A percentile compares a stretch with the other conserved stretches of the same genome.
Conservation (phyloP, 2,797 vertebrate species). For the Muscicapa comitata region DNA sequence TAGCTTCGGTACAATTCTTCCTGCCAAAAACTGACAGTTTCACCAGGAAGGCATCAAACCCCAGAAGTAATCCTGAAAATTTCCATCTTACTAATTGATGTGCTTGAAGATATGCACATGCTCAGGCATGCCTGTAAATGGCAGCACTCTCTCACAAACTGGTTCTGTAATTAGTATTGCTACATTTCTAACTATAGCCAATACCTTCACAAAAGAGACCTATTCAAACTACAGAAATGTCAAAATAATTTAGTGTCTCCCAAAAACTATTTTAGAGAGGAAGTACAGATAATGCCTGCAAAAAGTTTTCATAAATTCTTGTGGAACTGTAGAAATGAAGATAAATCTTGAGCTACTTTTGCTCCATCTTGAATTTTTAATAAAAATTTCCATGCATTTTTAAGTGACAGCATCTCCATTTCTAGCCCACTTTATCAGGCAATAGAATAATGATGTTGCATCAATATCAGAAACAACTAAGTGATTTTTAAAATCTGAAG, state of each 20-base stretch:
- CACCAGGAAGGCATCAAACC: neutral
- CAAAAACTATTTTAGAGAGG: neutral
- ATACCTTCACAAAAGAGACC: neutral
- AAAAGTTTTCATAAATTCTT: neutral
- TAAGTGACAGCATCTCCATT: neutral
- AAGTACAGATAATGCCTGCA: neutral
- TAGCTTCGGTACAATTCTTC: neutral
- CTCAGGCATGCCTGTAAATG: neutral
- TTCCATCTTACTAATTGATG: neutral
- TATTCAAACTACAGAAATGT: neutral
- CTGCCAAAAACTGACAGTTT: neutral
- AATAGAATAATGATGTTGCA: neutral
- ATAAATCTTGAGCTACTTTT: neutral
- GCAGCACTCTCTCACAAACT: neutral
- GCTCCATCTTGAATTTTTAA: neutral
- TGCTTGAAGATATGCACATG: neutral
- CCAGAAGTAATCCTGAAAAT: neutral
- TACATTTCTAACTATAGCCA: neutral
- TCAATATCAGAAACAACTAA: neutral
- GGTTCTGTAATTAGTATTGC: neutral
- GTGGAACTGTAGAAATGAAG: neutral
- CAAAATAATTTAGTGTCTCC: neutral
- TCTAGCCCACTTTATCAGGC: neutral
- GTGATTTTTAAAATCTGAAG: neutral
- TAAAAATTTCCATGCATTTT: neutral